Conservation (phyloP, 2,113 vertebrate genomes). For the Mastomys coucha region DNA sequence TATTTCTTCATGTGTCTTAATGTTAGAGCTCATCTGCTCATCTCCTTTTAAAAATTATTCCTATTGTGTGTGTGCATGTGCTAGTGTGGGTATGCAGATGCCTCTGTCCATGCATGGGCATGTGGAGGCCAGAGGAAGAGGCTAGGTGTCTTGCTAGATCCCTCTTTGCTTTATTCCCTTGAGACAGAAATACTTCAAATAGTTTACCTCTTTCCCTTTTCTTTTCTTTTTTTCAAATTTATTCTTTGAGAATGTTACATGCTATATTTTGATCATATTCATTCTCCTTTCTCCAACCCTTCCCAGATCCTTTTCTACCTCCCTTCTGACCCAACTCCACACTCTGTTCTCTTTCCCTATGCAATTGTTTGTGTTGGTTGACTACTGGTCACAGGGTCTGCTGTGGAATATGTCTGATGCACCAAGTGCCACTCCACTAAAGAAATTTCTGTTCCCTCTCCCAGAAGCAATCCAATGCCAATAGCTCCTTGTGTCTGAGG, state of each 20-base stretch:
- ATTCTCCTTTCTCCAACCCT: not conserved
- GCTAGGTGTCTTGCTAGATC: not conserved
- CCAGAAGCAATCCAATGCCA: not conserved
- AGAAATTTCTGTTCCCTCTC: not conserved
- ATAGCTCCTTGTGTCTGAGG: not conserved
- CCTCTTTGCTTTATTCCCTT: not conserved
- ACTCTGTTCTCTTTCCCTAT: not conserved
- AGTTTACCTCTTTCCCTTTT: not conserved
- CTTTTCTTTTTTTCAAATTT: not conserved
- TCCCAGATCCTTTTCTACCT: not conserved
- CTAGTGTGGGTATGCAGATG: too few species aligned
- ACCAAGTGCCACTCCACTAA: not conserved
- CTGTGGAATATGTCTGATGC: not conserved
- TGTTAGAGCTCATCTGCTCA: not conserved
- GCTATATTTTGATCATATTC: not conserved
- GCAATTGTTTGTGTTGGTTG: not conserved
- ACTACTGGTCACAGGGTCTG: not conserved
- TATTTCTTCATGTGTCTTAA: not conserved
- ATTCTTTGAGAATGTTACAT: not conserved
- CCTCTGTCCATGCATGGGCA: not conserved
- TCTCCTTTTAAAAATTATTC: not conserved
- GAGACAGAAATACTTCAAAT: not conserved
- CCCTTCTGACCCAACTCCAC: not conserved
- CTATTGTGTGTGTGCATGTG: not conserved
- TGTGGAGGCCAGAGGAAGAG: not conserved